Base-by-base conservation (phyloP, 1,140 invertebrate species). In the Scaptodrosophila lebanonensis region DNA sequence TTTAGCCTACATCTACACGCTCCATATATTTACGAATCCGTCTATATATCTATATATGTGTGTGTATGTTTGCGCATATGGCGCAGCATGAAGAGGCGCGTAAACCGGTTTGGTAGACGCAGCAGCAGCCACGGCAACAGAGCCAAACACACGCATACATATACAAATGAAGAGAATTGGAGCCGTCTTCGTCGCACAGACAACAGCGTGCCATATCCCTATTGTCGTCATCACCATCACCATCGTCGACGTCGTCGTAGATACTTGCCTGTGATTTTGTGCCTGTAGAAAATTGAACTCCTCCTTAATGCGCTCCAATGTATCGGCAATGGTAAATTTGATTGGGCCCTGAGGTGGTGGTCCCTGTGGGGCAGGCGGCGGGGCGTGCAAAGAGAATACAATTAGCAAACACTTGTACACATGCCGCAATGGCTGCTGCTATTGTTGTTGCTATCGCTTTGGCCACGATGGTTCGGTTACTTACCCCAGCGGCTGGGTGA, bases 221-320 rank as follows among this genome's bases (percentile, higher is more conserved):
- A 29, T 15, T 25, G 16, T 38, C 1, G 20, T 33, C 20, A 51
- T 43, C n/a, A n/a, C n/a, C n/a, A n/a, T n/a, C n/a, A n/a, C n/a
- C n/a, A n/a, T 13, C 33, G 33, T 5, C 33, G 13, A 13, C 13
- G 33, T 36, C 3, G 8, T 20, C n/a, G 44, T 36, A 38, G 49
- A 52, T 87, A 94, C 94, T 96, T 89, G 98, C 97, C 95, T 97
- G 90, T 99, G 97, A 91, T 97, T 98, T 91, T 99, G 97, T 61
- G 96, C 95, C 89, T 99, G 97, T 61, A 99, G 91, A 89, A 98
- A 98, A 90, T 96, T 97, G 89, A 98, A 98, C 90, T 99, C 97
- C 89, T 99, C 97, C 90, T 99, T 99, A 86, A 99, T 98, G 84
- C 97, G 91, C 88, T 99, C 97, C 89, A 97, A 95, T 75, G 95